Base-by-base conservation (phyloP, 1,140 invertebrate species). In the Amphibalanus amphitrite region DNA sequence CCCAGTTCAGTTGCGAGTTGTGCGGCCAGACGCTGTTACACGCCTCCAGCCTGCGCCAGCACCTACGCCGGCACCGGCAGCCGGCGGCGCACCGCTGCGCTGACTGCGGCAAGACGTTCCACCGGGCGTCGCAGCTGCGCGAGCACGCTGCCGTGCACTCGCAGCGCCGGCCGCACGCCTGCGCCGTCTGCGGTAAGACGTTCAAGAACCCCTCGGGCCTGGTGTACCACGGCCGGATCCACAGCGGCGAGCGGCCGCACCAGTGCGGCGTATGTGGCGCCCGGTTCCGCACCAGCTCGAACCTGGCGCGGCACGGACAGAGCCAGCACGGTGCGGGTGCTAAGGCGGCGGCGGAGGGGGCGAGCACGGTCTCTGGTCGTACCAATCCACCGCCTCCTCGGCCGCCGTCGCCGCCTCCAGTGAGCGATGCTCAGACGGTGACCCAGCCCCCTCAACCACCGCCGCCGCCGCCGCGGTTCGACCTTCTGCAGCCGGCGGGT, bases 131-230 rank as follows among this genome's bases (percentile, higher is more conserved):
- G 38, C 69, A 84, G 75, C 79, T 84, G 70, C 84, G 83, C 10
- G 78, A 83, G 59, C 83, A 84, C 74, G 82, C 83, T 72, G 78
- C 83, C 20, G 85, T 84, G 74, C 84, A 85, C 75, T 84, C 83
- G 0, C 83, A 83, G 28, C 83, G 83, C 72, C 80, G 83, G 72
- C 84, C 84, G n/a, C 85, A 85, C 78, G 79, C 81, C 75, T 86
- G 84, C 75, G 78, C 80, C 65, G 77, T 82, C 47, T 86, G 84
- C 74, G 80, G 82, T 59, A 78, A 83, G 25, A 72, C 81, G 38
- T 86, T 86, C 76, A 79, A 85, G 71, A 82, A 76, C 67, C 75
- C 76, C 71, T 75, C 77, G 69, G 75, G 77, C 64, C 75, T 77
- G 67, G 75, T 75, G 69, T 74, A 76, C 29, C 79, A 80, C 72